These are phyloP conservation scores for Peromyscus eremicus DNA, from an alignment of 2,797 vertebrate species.

Conservation along the genomic window DNA sequence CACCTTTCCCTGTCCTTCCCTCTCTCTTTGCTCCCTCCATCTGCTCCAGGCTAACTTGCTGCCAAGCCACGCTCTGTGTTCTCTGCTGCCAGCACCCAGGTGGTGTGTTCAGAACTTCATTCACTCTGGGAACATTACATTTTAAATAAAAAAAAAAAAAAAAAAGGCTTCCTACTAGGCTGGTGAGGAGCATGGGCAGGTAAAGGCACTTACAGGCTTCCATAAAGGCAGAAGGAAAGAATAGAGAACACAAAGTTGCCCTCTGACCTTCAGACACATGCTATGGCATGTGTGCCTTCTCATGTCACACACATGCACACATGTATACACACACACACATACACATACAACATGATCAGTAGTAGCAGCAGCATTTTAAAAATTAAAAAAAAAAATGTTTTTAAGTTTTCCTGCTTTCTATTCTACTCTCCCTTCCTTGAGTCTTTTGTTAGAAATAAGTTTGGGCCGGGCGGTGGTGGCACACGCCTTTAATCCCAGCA, in stretches of 20 bases:
- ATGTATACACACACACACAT: background rate
- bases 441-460: background rate
- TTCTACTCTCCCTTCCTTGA: background rate
- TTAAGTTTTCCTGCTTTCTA: background rate
- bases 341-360: background rate
- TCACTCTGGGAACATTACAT: background rate
- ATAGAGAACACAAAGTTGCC: background rate
- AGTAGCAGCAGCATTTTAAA: background rate
- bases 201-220: background rate
- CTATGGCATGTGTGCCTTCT: background rate
- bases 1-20: background rate
- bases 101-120: background rate
- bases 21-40: background rate
- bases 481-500: too few relatives aligned
- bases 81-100: background rate
- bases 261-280: background rate
- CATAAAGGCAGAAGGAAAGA: background rate
- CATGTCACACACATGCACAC: background rate
- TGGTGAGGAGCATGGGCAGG: background rate
- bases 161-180: background rate
- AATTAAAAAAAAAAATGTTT: background rate
- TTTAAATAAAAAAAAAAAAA: background rate
- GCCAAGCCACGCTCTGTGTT: background rate
- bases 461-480: too few relatives aligned
- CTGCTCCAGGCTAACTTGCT: background rate